Conservation (phyloP, 2,888 invertebrate species). For the Iselma pallidipennis region DNA sequence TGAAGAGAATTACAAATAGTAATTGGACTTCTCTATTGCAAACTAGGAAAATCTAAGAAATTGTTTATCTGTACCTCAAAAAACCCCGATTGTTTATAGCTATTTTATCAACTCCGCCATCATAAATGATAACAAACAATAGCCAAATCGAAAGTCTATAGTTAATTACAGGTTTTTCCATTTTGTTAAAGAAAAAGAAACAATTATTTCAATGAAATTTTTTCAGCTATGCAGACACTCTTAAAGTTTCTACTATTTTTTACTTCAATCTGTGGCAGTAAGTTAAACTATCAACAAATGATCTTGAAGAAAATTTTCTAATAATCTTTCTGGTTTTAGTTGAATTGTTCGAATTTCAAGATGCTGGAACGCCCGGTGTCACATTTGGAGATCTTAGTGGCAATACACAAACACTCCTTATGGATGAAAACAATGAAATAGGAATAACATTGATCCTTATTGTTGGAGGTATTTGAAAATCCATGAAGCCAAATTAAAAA, state of each 20-base stretch:
- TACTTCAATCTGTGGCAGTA: neutral
- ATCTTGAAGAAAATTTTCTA: neutral
- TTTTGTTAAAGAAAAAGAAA: neutral
- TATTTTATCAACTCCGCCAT: neutral
- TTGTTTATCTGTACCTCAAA: no score
- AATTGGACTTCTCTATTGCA: no score
- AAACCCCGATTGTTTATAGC: no score
- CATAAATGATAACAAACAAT: neutral
- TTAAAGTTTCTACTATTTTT: neutral
- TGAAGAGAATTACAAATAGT: no score
- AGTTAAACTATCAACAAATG: neutral
- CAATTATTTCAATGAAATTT: neutral
- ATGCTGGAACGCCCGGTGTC: neutral
- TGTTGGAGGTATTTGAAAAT: conserved; percentile 19
- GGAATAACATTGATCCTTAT: conserved; percentile 18
- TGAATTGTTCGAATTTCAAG: conserved; percentile 1
- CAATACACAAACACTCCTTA: conserved; percentile 1
- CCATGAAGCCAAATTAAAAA: no score
- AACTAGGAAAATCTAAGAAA: no score
- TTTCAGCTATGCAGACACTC: neutral
- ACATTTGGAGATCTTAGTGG: neutral
- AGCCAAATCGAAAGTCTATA: no score
- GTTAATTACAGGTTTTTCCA: no score
- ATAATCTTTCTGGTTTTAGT: neutral
- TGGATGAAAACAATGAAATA: conserved; percentile 25